Percentiles rank a stretch among this genome's conserved stretches.
phyloP scores from a whole-genome alignment of 2,113 vertebrate genomes.

The Raja brachyura region DNA sequence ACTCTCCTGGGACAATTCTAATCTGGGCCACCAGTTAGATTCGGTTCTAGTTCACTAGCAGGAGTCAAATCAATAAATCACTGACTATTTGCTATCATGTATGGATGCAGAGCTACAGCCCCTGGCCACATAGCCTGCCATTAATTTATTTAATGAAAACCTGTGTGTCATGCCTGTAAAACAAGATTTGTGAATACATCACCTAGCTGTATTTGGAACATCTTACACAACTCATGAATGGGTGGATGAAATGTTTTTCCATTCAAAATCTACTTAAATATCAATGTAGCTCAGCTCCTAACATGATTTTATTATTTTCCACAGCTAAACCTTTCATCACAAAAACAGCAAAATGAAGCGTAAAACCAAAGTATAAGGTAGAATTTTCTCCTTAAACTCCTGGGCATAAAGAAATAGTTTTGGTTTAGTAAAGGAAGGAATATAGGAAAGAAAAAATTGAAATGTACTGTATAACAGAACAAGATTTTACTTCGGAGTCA shows the following conservation, averaged over 20 bases:
- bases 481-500: too few species aligned
- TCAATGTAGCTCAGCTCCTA: background rate
- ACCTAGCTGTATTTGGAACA: background rate
- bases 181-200: background rate
- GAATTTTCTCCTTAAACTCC: background rate
- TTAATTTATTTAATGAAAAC: background rate
- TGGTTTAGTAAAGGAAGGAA: background rate
- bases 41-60: slow-evolving; percentile 1
- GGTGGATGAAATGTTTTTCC: background rate
- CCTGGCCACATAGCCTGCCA: background rate
- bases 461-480: background rate
- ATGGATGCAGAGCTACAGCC: background rate
- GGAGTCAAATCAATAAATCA: slow-evolving; percentile 27
- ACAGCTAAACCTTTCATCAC: background rate
- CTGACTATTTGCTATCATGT: background rate
- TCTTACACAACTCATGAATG: background rate
- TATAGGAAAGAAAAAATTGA: background rate
- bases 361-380: background rate
- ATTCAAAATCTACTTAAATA: background rate
- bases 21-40: slow-evolving; percentile 1
- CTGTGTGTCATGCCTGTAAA: background rate
- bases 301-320: background rate
- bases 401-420: background rate
- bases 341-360: background rate
- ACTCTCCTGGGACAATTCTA: background rate